A percentile compares a stretch with the other conserved stretches of the same genome.
phyloP scores from a whole-genome alignment of 2,888 invertebrate genomes.

The Lycophotia porphyrea region DNA sequence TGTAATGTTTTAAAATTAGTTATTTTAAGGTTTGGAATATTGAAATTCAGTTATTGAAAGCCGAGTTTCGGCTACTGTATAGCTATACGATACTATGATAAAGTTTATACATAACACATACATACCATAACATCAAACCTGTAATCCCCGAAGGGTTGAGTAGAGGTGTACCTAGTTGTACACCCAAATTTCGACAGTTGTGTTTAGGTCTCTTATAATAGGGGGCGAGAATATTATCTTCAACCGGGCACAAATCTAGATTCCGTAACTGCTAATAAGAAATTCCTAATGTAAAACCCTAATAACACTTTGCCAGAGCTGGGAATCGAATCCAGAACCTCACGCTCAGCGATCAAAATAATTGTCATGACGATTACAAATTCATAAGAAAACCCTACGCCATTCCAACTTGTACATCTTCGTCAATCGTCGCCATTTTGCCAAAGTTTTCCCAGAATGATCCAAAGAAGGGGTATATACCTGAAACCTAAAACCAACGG shows the following conservation, averaged over 20 bases:
- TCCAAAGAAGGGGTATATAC: slow-evolving; percentile 10
- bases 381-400: not conserved
- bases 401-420: slow-evolving; percentile 1
- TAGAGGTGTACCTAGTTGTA: no score
- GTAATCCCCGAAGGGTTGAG: no score
- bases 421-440: slow-evolving; percentile 12
- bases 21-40: no score
- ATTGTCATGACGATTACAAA: not conserved
- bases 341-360: not conserved
- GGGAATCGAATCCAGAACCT: not conserved
- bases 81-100: no score
- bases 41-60: no score
- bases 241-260: not conserved
- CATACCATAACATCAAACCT: no score
- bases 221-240: no score
- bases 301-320: not conserved
- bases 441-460: slow-evolving; percentile 31
- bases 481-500: slow-evolving; percentile 35
- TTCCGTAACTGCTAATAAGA: not conserved
- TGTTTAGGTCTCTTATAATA: no score
- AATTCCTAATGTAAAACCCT: not conserved
- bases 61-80: no score
- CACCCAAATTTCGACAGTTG: no score
- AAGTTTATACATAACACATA: no score
- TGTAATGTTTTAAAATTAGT: no score